Evolutionary conservation across 2,797 vertebrate species (phyloP).

Genomic region (Oophaga sylvatica): DNA sequence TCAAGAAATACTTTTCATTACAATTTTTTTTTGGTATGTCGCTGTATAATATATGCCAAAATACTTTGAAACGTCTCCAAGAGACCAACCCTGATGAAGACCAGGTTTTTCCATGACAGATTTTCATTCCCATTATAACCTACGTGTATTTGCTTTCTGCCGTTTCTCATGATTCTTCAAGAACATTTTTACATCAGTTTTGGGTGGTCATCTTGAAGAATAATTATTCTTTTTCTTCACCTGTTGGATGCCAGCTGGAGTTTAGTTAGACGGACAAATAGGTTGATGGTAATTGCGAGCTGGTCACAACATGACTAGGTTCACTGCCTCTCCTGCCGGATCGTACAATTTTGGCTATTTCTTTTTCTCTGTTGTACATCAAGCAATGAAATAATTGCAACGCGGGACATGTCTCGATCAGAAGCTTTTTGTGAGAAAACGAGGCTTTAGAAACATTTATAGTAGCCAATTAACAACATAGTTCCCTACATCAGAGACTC

Average conservation of each 20-base stretch:
- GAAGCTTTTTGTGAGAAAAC: neutral
- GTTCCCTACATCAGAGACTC: neutral
- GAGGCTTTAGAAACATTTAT: neutral
- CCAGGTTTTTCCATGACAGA: neutral
- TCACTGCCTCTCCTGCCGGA: neutral
- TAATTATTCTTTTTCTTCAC: neutral
- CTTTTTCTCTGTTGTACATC: neutral
- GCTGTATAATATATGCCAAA: neutral
- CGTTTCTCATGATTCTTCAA: neutral
- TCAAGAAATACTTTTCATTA: neutral
- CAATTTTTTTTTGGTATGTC: neutral
- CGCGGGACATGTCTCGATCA: neutral
- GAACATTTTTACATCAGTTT: neutral
- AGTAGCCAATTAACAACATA: conserved; percentile 3
- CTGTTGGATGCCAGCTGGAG: neutral
- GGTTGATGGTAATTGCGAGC: neutral
- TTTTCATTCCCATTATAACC: neutral
- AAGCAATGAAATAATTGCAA: neutral
- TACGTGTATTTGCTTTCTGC: neutral
- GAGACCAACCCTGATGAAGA: neutral
- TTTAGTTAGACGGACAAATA: neutral
- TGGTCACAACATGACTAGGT: neutral
- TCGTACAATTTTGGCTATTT: neutral
- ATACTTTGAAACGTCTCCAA: neutral
- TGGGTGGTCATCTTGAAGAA: neutral